Base-by-base conservation (phyloP, 2,797 vertebrate genomes). In the Eupleurogrammus muticus region DNA sequence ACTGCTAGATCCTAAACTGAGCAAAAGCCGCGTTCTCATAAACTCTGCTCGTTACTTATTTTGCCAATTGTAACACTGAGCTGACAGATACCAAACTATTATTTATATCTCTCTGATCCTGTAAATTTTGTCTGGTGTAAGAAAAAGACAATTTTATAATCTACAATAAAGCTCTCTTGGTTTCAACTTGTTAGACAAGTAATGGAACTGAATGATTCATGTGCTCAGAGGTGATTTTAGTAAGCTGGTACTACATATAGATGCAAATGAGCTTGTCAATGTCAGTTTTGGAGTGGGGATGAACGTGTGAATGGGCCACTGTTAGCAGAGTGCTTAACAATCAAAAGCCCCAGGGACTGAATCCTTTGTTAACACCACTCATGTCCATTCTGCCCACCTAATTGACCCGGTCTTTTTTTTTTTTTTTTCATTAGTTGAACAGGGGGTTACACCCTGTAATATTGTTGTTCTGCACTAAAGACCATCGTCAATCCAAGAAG, bases 361-460 rank as follows among this genome's bases (percentile, higher is more conserved):
- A 56, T 46, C 69, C 48, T 83, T 82, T 73, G 58, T 72, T 75
- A 84, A 84, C 66, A 68, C 44, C 10, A 17, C 66, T 76, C 21
- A 14, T 19, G 75, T 61, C 55, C 36, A 75, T 82, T 81, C 65
- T 70, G 28, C 38, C 20, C 14, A 28, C 48, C 42, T 66, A 80
- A 83, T 52, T 87, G 75, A 79, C 63, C 75, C 60, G 53, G 74
- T 66, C 61, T 63, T 24, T 79, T 69, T 64, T 44, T 55, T 76
- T 70, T 79, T 53, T 28, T 28, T 28, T 28, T 28, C 6, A 75
- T 66, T 28, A 59, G 65, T 38, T 62, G 28, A 77, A 71, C 50
- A 56, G 16, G 64, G n/a, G 67, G 66, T 56, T 52, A 71, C 70
- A 73, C 48, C 59, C 68, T 53, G 23, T 60, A 34, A 51, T 60